A percentile compares a stretch with the other conserved stretches of the same genome.
Evolutionary conservation across 2,113 vertebrate genomes (phyloP).

Genomic region (Dipodomys spectabilis): DNA sequence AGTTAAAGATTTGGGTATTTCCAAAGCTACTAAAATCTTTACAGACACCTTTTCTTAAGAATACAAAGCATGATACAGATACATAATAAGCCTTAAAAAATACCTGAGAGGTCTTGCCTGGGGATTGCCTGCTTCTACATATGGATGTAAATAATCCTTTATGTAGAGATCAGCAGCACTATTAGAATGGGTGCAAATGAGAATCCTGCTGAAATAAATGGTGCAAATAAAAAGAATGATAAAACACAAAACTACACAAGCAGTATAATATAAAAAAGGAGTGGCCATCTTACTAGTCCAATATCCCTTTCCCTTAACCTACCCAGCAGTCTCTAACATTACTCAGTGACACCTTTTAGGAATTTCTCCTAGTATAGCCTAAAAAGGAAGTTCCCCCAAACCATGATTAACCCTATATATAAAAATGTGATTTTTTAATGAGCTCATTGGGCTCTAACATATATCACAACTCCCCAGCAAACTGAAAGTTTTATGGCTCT

Average conservation of each 20-base stretch:
- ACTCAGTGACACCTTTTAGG: slow-evolving; percentile 59
- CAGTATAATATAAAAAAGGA: slow-evolving; percentile 87
- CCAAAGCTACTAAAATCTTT: slow-evolving; percentile 78
- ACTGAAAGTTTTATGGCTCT: slow-evolving; percentile 26
- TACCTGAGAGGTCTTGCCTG: slow-evolving; percentile 99
- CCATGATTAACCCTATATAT: slow-evolving; percentile 53
- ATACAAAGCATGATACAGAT: slow-evolving; percentile 86
- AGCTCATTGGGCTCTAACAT: slow-evolving; percentile 47
- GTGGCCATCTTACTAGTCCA: slow-evolving; percentile 80
- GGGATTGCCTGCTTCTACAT: slow-evolving; percentile 98
- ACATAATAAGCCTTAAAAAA: slow-evolving; percentile 90
- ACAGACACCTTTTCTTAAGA: slow-evolving; percentile 92
- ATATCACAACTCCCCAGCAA: slow-evolving; percentile 37
- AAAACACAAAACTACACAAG: slow-evolving; percentile 90
- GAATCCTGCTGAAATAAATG: slow-evolving; percentile 94
- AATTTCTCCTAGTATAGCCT: slow-evolving; percentile 62
- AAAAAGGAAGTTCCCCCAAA: slow-evolving; percentile 69
- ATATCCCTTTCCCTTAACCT: slow-evolving; percentile 74
- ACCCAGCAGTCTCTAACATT: slow-evolving; percentile 54
- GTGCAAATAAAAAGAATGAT: slow-evolving; percentile 91
- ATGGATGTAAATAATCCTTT: slow-evolving; percentile 99
- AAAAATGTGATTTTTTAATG: not conserved
- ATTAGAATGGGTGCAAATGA: slow-evolving; percentile 99
- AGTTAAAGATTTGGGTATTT: slow-evolving; percentile 70
- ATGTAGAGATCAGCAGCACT: slow-evolving; percentile 99